phyloP scores from a whole-genome alignment of 1,140 invertebrate genomes.

The Cotesia glomerata region DNA sequence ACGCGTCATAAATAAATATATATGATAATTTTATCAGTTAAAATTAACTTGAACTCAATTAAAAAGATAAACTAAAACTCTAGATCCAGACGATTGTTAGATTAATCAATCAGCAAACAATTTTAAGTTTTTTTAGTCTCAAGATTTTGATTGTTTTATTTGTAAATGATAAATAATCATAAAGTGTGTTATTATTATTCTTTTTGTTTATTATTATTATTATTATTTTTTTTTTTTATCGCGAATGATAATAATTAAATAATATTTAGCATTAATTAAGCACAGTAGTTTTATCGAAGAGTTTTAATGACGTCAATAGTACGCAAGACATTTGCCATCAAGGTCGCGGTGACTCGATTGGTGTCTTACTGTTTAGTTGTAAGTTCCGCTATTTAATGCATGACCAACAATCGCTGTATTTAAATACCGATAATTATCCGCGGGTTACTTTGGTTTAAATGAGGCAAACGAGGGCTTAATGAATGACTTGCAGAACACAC shows the following conservation, averaged over 20 bases:
- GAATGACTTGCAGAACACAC: conserved; percentile 3
- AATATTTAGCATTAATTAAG: conserved; percentile 44
- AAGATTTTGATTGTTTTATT: too few species aligned
- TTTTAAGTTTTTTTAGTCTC: too few species aligned
- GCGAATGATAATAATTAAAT: conserved; percentile 27
- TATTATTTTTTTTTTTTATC: not conserved
- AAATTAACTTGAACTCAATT: too few species aligned
- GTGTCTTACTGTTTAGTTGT: conserved; percentile 10
- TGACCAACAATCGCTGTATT: not conserved
- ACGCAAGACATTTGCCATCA: conserved; percentile 41
- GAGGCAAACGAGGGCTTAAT: not conserved
- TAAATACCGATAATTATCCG: too few species aligned
- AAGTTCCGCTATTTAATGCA: not conserved
- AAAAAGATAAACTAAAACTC: not conserved
- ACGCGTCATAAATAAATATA: not conserved
- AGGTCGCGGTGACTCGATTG: conserved; percentile 33
- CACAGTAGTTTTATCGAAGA: conserved; percentile 27
- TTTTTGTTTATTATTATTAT: too few species aligned
- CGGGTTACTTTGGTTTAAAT: not conserved
- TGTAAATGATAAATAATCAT: too few species aligned
- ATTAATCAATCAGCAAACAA: too few species aligned
- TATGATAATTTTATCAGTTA: too few species aligned
- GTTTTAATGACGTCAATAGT: conserved; percentile 45
- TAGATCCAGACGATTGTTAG: too few species aligned
- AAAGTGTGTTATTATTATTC: too few species aligned